Evolutionary conservation across 2,888 invertebrate genomes (phyloP), one percentile per base, ranked within the genome.

Genomic region (Phytoseiulus persimilis): DNA sequence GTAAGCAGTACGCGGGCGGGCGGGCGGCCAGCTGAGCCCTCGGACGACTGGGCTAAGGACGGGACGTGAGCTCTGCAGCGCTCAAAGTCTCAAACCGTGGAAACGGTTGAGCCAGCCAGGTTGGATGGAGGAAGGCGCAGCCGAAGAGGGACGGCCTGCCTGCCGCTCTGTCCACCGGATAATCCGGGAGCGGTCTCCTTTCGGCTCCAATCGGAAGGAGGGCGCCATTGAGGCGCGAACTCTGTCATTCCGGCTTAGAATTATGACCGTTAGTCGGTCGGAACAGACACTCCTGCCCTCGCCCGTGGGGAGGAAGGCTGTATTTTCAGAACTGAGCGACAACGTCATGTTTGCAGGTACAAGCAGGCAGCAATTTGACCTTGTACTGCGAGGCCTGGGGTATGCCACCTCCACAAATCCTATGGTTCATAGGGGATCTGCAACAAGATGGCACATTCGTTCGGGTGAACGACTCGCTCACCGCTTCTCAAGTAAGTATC

Each of bases 271-370:
- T 65, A 65, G 14, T 65, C 23, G 65, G 2, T 3, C 5, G 65
- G 39, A 39, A 6, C 39, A 39, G 39, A 39, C 39, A 39, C 3
- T 39, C 9, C 9, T 6, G 3, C 39, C 5, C 39, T 39, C 39
- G 39, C 5, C 39, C 39, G n/a, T n/a, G n/a, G n/a, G n/a, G n/a
- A n/a, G n/a, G n/a, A n/a, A n/a, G n/a, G n/a, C n/a, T n/a, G n/a
- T n/a, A n/a, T n/a, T n/a, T n/a, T n/a, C n/a, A n/a, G n/a, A n/a
- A n/a, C n/a, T n/a, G n/a, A n/a, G n/a, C n/a, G n/a, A n/a, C n/a
- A n/a, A n/a, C n/a, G n/a, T n/a, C n/a, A n/a, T 83, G 83, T 83
- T 83, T 33, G n/a, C 87, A 87, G 87, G 87, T 87, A 6, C 87
- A 87, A 11, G 33, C 87, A 45, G 87, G 87, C 32, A 87, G 87